Evolutionary conservation across 2,888 invertebrate species (phyloP).

Genomic region (Candidula unifasciata): DNA sequence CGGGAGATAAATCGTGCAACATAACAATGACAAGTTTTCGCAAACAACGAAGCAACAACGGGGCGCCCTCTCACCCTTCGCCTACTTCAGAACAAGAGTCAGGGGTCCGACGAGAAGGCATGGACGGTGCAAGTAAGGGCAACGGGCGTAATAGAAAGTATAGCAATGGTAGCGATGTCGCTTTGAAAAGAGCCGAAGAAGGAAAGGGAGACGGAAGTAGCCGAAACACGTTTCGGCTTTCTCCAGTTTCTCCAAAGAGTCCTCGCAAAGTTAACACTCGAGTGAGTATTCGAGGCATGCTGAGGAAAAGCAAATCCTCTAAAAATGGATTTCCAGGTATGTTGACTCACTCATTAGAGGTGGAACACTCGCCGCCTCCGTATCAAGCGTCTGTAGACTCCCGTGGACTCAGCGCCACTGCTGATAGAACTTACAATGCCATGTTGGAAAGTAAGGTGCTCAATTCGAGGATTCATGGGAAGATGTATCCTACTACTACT

Average conservation of each 20-base stretch:
- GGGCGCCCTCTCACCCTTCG: slow-evolving; percentile 7
- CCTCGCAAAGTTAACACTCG: slow-evolving; percentile 21
- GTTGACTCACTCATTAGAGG: slow-evolving; percentile 52
- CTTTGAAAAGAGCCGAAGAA: neutral
- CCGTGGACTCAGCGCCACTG: slow-evolving; percentile 44
- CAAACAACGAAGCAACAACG: slow-evolving; percentile 24
- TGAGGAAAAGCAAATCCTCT: slow-evolving; percentile 50
- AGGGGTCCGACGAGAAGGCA: neutral
- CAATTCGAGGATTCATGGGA: slow-evolving; percentile 28
- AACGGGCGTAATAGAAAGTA: neutral
- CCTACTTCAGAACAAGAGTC: slow-evolving; percentile 5
- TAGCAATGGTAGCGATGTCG: neutral
- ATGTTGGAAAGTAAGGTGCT: slow-evolving; percentile 50
- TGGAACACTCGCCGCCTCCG: slow-evolving; percentile 44
- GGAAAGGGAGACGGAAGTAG: neutral
- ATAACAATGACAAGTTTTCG: slow-evolving; percentile 9
- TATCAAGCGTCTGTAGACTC: slow-evolving; percentile 47
- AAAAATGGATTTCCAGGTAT: slow-evolving; percentile 55
- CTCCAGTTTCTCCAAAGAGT: neutral
- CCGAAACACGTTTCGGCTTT: neutral
- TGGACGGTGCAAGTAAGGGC: neutral
- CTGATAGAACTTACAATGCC: slow-evolving; percentile 51
- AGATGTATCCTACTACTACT: slow-evolving; percentile 75
- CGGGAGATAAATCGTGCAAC: neutral
- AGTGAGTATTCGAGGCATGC: slow-evolving; percentile 39